Conservation (phyloP, 2,888 invertebrate species). For the Drosophila suboccidentalis region DNA sequence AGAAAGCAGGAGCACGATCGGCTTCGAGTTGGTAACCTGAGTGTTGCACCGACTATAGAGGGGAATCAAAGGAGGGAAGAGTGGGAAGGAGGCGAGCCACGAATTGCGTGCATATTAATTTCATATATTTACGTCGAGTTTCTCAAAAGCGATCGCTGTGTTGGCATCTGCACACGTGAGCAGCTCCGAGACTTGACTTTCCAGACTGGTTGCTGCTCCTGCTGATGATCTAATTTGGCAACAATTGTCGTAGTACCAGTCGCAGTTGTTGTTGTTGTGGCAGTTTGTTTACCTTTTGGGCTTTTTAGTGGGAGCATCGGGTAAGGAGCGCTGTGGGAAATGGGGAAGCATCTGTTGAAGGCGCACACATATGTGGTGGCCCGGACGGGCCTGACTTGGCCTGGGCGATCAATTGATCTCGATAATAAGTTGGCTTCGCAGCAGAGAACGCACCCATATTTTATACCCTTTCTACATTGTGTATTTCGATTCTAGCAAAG, state of each 20-base stretch:
- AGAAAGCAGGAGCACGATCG: conserved; percentile 70
- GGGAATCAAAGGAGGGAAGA: background rate
- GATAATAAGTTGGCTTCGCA: conserved; percentile 82
- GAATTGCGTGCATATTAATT: conserved; percentile 84
- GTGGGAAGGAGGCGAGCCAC: conserved; percentile 53
- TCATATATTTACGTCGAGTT: conserved; percentile 64
- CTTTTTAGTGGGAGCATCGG: conserved; percentile 10
- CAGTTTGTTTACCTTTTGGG: conserved; percentile 46
- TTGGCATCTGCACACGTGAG: conserved; percentile 58
- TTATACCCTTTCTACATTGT: conserved; percentile 17
- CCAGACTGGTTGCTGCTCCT: conserved; percentile 54
- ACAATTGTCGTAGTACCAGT: conserved; percentile 80
- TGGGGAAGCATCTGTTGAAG: conserved; percentile 16
- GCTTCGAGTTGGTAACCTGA: conserved; percentile 43
- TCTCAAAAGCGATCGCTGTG: conserved; percentile 47
- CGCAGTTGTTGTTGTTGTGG: conserved; percentile 47
- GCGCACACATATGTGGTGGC: conserved; percentile 49
- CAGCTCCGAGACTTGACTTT: conserved; percentile 52
- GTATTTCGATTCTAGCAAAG: background rate
- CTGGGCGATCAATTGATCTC: conserved; percentile 83
- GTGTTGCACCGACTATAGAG: conserved; percentile 8
- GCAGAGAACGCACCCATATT: conserved; percentile 81
- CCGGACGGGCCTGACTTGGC: conserved; percentile 40
- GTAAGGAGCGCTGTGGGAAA: background rate
- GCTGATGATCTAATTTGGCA: conserved; percentile 85